Conservation (phyloP, 2,113 vertebrate genomes). For the Emydura subglobosa region DNA sequence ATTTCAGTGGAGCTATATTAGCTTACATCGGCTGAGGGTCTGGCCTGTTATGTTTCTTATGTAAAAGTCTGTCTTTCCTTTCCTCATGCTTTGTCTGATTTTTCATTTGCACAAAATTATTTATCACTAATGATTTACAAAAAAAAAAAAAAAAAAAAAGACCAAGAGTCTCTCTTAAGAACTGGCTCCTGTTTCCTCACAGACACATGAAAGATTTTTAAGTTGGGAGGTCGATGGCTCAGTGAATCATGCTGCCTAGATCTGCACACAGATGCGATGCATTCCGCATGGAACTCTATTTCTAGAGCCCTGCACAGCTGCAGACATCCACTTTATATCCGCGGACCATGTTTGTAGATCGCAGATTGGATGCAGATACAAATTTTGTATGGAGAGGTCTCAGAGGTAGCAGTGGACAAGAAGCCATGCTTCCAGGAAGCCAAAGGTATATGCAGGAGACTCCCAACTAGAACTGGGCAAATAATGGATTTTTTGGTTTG, state of each 20-base stretch:
- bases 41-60: neutral
- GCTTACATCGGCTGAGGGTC: neutral
- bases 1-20: neutral
- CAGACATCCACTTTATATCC: too few relatives aligned
- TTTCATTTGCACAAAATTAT: constrained; percentile 28
- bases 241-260: neutral
- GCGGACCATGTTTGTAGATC: too few relatives aligned
- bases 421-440: neutral
- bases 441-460: neutral
- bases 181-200: neutral
- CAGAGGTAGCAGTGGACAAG: neutral
- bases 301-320: too few relatives aligned
- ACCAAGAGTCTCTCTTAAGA: constrained; percentile 2
- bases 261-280: neutral
- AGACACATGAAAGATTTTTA: constrained; percentile 15
- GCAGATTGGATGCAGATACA: too few relatives aligned
- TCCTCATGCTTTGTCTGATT: neutral
- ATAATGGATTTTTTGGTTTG: neutral
- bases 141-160: neutral
- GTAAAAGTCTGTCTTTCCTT: neutral
- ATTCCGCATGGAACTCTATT: neutral
- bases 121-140: neutral
- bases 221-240: neutral
- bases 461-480: neutral
- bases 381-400: neutral